Conservation (phyloP, 2,797 vertebrate genomes). For the Catostomus latipinnis region DNA sequence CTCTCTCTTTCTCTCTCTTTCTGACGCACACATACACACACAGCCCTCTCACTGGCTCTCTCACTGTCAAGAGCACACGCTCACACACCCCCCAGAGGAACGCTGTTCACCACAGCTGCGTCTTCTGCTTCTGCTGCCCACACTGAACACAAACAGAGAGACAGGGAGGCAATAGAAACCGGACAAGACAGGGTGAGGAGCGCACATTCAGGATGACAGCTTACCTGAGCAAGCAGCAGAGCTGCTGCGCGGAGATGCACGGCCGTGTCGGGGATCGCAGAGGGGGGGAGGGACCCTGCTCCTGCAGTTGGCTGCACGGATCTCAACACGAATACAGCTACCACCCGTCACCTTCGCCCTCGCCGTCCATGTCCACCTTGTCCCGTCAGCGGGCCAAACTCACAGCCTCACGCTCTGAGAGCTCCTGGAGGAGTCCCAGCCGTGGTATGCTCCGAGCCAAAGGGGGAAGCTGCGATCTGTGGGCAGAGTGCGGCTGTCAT, state of each 20-base stretch:
- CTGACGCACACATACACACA: conserved; percentile 43
- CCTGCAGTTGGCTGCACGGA: conserved; percentile 81
- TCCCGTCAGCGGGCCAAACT: conserved; percentile 75
- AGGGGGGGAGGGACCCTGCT: conserved; percentile 74
- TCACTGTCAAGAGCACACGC: conserved; percentile 61
- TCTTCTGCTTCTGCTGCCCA: conserved; percentile 43
- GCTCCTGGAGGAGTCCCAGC: conserved; percentile 77
- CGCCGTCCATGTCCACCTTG: conserved; percentile 65
- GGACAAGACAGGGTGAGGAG: conserved; percentile 33
- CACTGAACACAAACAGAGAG: conserved; percentile 32
- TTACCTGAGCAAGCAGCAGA: conserved; percentile 82
- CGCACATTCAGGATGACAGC: conserved; percentile 76
- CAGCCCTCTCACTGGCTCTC: conserved; percentile 43
- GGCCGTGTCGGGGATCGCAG: conserved; percentile 64
- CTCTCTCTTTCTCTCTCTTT: conserved; percentile 45
- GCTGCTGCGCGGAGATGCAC: conserved; percentile 77
- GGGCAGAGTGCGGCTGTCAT: conserved; percentile 80
- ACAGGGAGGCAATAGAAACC: conserved; percentile 42
- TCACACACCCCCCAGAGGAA: conserved; percentile 59
- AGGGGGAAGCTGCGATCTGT: conserved; percentile 79
- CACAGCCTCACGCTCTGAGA: conserved; percentile 74
- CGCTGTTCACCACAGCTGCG: conserved; percentile 49
- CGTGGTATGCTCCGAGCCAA: conserved; percentile 69
- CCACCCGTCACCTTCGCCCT: conserved; percentile 49
- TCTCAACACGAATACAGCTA: conserved; percentile 68